These are phyloP conservation scores for Chiropotes sagulatus DNA, from an alignment of 2,797 vertebrate species.

Conservation along the genomic window DNA sequence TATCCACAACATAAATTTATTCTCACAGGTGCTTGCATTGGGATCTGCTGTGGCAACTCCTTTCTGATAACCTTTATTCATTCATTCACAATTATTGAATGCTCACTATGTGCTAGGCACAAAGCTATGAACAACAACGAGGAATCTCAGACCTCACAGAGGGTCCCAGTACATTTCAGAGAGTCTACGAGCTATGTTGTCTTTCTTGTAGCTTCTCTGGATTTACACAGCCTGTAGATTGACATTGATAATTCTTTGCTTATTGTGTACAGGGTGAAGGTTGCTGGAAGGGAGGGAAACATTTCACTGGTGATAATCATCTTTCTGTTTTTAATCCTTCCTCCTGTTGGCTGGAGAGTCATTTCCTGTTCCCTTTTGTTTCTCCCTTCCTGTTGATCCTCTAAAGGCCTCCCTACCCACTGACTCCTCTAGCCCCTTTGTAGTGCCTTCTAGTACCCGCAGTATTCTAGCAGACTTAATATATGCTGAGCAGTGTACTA, in stretches of 20 bases:
- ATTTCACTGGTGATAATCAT: conserved; percentile 36
- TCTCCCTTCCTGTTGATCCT: conserved; percentile 62
- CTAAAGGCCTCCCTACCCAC: not conserved
- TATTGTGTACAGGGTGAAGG: not conserved
- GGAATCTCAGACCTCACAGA: not conserved
- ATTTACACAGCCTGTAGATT: not conserved
- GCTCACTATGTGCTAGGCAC: not conserved
- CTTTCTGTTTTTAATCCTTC: conserved; percentile 45
- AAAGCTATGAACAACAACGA: not conserved
- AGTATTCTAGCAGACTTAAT: not conserved
- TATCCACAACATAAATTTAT: not conserved
- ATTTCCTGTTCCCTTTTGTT: conserved; percentile 63
- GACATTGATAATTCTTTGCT: not conserved
- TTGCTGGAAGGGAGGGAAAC: conserved; percentile 6
- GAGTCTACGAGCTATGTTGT: not conserved
- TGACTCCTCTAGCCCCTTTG: not conserved
- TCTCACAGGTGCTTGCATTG: not conserved
- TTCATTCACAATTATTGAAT: not conserved
- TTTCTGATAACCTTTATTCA: not conserved
- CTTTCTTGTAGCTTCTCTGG: not conserved
- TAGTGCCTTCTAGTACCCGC: not conserved
- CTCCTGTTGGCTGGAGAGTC: not conserved
- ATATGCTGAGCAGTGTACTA: not conserved
- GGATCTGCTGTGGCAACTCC: not conserved
- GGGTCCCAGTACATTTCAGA: not conserved